A percentile compares a stretch with the other conserved stretches of the same genome.
phyloP scores from a whole-genome alignment of 2,888 invertebrate species.

The Petrophora chlorosata region DNA sequence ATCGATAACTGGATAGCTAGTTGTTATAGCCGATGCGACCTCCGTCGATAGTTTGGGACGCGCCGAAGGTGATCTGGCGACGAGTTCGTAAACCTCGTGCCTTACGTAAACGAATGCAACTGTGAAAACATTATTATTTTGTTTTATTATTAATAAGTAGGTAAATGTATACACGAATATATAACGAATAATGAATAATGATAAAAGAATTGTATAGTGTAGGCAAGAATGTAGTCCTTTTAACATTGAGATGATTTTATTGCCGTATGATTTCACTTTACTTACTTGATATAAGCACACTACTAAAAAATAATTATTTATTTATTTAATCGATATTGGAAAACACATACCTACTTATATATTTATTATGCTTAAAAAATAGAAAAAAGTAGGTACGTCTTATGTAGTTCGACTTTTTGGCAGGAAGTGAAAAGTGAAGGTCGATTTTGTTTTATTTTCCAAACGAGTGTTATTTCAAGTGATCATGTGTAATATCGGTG shows the following conservation, averaged over 20 bases:
- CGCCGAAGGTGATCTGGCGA: conserved; percentile 68
- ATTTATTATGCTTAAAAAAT: not conserved
- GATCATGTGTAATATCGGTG: too few species aligned
- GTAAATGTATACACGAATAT: too few species aligned
- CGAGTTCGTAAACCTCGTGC: conserved; percentile 71
- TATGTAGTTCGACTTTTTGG: too few species aligned
- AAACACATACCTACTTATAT: not conserved
- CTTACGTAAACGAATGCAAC: conserved; percentile 76
- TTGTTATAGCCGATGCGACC: conserved; percentile 70
- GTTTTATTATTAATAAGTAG: conserved; percentile 52
- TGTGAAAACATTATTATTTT: conserved; percentile 59
- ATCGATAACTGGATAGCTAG: conserved; percentile 59
- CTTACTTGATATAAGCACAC: conserved; percentile 9
- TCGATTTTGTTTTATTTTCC: too few species aligned
- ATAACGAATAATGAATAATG: too few species aligned
- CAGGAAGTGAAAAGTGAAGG: too few species aligned
- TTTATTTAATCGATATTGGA: too few species aligned
- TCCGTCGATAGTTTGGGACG: conserved; percentile 77
- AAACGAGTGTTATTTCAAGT: too few species aligned
- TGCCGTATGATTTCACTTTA: too few species aligned
- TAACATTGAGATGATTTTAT: too few species aligned
- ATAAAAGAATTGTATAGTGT: too few species aligned
- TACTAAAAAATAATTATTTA: not conserved
- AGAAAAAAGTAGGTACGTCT: not conserved
- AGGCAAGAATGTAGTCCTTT: too few species aligned